Evolutionary conservation across 2,113 vertebrate species (phyloP).

Genomic region (Neodon shergylaensis): DNA sequence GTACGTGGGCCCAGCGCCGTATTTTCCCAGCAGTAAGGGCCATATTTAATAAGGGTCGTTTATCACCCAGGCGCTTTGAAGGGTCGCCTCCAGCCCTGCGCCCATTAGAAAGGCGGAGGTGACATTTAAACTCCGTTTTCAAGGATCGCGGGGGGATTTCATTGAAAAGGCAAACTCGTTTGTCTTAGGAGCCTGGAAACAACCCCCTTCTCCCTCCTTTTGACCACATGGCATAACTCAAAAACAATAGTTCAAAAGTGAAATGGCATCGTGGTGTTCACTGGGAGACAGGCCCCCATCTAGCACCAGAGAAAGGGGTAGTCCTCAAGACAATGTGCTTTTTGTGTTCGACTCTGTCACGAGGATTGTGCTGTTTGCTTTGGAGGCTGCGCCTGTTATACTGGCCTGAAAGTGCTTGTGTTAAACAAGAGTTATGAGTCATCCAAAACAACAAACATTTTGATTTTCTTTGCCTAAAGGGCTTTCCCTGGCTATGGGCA

Average conservation of each 20-base stretch:
- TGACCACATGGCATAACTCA: conserved; percentile 89
- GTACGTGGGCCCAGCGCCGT: conserved; percentile 29
- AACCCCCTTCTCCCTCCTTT: conserved; percentile 86
- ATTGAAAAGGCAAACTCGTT: conserved; percentile 88
- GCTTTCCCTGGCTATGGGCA: conserved; percentile 87
- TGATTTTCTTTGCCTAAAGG: conserved; percentile 88
- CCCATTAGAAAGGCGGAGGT: conserved; percentile 88
- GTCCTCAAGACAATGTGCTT: conserved; percentile 87
- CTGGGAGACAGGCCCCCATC: conserved; percentile 86
- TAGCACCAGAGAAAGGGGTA: conserved; percentile 86
- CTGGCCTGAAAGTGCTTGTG: conserved; percentile 87
- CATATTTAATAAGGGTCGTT: conserved; percentile 89
- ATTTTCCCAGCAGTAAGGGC: conserved; percentile 82
- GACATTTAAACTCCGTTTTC: conserved; percentile 89
- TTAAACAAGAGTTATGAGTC: conserved; percentile 89
- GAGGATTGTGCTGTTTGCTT: conserved; percentile 87
- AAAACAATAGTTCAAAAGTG: conserved; percentile 90
- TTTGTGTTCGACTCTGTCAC: conserved; percentile 86
- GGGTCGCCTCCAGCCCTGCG: conserved; percentile 86
- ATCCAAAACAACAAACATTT: conserved; percentile 88
- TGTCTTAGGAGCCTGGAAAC: conserved; percentile 87
- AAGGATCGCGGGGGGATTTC: conserved; percentile 85
- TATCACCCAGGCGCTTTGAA: conserved; percentile 86
- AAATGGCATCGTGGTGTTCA: conserved; percentile 87
- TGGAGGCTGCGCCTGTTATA: conserved; percentile 87